A percentile compares a stretch with the other conserved stretches of the same genome.
These are phyloP conservation scores for Sebastes goodei DNA, from an alignment of 2,797 vertebrate species.

Conservation along the genomic window DNA sequence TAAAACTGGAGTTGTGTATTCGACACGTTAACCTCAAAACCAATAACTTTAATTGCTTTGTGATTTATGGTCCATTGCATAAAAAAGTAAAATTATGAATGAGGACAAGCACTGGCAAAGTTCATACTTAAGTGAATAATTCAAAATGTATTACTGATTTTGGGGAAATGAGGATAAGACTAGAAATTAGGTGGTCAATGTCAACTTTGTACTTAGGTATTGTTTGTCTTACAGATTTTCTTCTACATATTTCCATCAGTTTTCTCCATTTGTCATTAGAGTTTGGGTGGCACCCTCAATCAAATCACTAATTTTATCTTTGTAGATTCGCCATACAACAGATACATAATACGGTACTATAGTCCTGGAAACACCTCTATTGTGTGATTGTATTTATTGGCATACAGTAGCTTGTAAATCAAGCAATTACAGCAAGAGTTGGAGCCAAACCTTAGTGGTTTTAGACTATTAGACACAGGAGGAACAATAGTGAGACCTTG, in stretches of 20 bases:
- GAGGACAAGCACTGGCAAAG: not conserved
- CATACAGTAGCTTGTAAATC: not conserved
- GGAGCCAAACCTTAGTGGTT: not conserved
- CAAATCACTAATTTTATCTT: not conserved
- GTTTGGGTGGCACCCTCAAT: not conserved
- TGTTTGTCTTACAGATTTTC: not conserved
- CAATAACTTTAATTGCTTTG: not conserved
- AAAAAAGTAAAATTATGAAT: not conserved
- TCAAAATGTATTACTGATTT: not conserved
- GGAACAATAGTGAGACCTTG: not conserved
- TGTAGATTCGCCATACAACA: not conserved
- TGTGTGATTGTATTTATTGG: not conserved
- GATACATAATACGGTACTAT: not conserved
- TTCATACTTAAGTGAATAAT: not conserved
- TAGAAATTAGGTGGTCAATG: not conserved
- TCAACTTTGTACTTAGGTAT: not conserved
- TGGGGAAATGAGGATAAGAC: not conserved
- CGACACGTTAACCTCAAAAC: slow-evolving; percentile 1
- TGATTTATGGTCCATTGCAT: not conserved
- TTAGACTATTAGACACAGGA: not conserved
- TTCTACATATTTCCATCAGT: not conserved
- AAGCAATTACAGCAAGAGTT: not conserved
- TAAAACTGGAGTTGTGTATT: not conserved
- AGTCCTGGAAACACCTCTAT: not conserved
- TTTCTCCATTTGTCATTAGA: not conserved